These are phyloP conservation scores for Sympetrum striolatum DNA, from an alignment of 2,888 invertebrate genomes.

Conservation along the genomic window DNA sequence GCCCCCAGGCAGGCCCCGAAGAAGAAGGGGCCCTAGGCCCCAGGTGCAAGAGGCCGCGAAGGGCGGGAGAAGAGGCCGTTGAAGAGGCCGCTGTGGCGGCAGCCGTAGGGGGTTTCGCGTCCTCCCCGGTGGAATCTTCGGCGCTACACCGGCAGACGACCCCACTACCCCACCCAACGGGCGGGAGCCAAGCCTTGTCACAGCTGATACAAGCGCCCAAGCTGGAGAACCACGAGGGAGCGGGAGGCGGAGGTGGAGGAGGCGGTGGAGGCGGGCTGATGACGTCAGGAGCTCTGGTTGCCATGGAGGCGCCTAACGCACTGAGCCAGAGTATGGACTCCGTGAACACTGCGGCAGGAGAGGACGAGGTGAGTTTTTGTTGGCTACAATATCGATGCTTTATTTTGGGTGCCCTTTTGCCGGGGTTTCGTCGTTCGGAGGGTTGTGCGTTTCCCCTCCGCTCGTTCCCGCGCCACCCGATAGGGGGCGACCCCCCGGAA, in stretches of 20 bases:
- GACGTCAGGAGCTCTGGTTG: slow-evolving; percentile 50
- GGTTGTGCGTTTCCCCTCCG: too few relatives aligned
- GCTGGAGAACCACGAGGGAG: slow-evolving; percentile 53
- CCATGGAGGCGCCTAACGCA: slow-evolving; percentile 75
- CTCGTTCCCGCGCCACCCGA: too few relatives aligned
- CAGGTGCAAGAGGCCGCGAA: slow-evolving; percentile 28
- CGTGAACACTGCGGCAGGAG: slow-evolving; percentile 92
- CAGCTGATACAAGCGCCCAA: slow-evolving; percentile 44
- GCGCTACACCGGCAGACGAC: background rate
- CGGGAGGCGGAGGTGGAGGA: slow-evolving; percentile 57
- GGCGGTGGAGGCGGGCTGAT: slow-evolving; percentile 56
- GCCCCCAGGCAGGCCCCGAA: background rate
- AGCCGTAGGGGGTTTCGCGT: background rate
- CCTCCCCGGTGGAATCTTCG: background rate
- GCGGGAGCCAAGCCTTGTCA: background rate
- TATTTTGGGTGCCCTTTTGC: background rate
- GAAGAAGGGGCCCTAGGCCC: background rate
- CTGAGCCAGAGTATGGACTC: slow-evolving; percentile 98
- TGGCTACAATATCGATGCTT: background rate
- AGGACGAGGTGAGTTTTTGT: slow-evolving; percentile 86
- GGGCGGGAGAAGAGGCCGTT: background rate
- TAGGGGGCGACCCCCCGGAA: too few relatives aligned
- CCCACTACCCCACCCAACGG: background rate
- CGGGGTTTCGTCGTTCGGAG: background rate
- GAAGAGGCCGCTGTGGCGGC: background rate